Conservation (phyloP, 2,888 invertebrate species). For the Dryomyza anilis region DNA sequence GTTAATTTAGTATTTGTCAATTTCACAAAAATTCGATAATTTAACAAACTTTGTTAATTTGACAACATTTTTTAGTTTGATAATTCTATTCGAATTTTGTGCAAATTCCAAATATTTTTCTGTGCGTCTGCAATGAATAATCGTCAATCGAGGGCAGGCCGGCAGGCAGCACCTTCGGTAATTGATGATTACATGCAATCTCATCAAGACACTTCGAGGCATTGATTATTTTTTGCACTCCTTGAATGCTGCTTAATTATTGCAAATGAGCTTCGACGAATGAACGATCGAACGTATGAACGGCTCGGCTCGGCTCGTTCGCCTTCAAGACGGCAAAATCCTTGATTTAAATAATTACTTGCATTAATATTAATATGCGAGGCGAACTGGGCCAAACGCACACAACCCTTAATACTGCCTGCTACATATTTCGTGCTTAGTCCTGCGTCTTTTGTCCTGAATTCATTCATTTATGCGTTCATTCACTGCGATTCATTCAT, state of each 20-base stretch:
- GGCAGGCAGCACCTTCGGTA: background rate
- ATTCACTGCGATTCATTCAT: conserved; percentile 5
- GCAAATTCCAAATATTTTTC: too few relatives aligned
- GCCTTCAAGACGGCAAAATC: background rate
- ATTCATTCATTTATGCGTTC: background rate
- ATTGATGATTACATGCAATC: background rate
- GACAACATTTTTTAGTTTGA: too few relatives aligned
- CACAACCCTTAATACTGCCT: background rate
- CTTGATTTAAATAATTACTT: conserved; percentile 25
- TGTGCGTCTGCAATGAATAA: too few relatives aligned
- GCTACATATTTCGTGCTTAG: background rate
- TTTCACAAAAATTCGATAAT: too few relatives aligned
- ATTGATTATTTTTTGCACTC: background rate
- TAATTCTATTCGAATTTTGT: too few relatives aligned
- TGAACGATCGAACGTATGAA: background rate
- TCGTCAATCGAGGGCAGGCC: background rate
- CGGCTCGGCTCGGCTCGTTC: too few relatives aligned
- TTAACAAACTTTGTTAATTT: too few relatives aligned
- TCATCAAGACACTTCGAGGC: too few relatives aligned
- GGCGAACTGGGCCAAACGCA: background rate
- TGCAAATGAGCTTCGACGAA: background rate
- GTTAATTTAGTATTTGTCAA: too few relatives aligned
- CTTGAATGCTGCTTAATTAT: background rate
- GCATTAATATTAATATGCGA: conserved; percentile 20
- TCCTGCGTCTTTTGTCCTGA: background rate